These are phyloP conservation scores for Botia almorhae DNA, from an alignment of 2,797 vertebrate genomes.

Conservation along the genomic window DNA sequence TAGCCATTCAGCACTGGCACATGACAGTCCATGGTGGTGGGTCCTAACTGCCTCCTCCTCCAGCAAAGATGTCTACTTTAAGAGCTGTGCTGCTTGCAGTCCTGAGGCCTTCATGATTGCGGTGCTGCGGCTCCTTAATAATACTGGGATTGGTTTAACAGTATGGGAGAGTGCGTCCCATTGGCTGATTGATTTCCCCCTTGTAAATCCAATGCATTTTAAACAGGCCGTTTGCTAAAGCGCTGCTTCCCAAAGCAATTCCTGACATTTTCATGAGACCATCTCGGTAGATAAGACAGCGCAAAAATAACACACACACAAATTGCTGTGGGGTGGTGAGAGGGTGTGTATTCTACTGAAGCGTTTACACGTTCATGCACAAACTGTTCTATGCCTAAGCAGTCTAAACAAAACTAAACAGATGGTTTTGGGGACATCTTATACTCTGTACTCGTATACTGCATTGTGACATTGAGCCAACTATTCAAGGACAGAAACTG, in stretches of 20 bases:
- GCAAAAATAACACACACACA: constrained; percentile 21
- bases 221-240: constrained; percentile 61
- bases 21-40: constrained; percentile 7
- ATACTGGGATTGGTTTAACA: constrained; percentile 37
- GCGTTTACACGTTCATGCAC: constrained; percentile 24
- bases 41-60: constrained; percentile 2
- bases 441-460: not conserved
- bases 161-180: constrained; percentile 23
- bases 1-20: not conserved
- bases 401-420: constrained; percentile 33
- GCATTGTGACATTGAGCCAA: constrained; percentile 37
- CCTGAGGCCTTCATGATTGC: constrained; percentile 29
- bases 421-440: constrained; percentile 40
- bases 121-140: constrained; percentile 33
- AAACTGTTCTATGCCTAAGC: constrained; percentile 32
- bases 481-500: constrained; percentile 36
- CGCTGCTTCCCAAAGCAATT: constrained; percentile 29
- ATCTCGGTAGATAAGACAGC: constrained; percentile 35
- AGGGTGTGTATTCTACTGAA: constrained; percentile 15
- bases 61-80: constrained; percentile 25
- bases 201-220: constrained; percentile 70
- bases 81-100: constrained; percentile 9
- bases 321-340: constrained; percentile 1
- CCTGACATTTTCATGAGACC: constrained; percentile 57
- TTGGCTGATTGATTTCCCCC: constrained; percentile 63